These are phyloP conservation scores for Alaudala cheleensis DNA, from an alignment of 2,113 vertebrate species.

Conservation along the genomic window DNA sequence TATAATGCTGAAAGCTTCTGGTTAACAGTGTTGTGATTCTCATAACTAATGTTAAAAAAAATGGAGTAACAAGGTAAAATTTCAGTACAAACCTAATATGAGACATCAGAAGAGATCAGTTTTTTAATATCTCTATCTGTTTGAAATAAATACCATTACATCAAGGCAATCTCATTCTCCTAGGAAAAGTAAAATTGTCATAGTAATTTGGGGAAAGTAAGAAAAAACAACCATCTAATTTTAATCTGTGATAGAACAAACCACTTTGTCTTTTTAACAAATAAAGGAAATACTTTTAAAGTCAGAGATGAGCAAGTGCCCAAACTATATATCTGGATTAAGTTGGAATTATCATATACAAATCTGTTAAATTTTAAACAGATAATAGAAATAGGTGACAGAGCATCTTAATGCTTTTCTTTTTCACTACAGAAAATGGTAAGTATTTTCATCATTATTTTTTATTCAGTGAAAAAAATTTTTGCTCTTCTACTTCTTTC, in stretches of 20 bases:
- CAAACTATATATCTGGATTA: neutral
- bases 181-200: neutral
- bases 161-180: neutral
- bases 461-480: neutral
- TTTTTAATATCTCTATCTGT: neutral
- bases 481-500: neutral
- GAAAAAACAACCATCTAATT: neutral
- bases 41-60: neutral
- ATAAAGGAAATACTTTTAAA: neutral
- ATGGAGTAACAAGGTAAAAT: neutral
- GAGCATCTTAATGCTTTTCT: neutral
- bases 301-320: neutral
- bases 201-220: neutral
- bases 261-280: neutral
- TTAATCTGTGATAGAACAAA: neutral
- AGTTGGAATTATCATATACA: neutral
- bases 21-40: neutral
- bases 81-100: neutral
- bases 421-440: neutral
- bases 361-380: neutral
- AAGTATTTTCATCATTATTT: neutral
- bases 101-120: rapidly evolving
- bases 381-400: neutral
- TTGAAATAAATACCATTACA: neutral
- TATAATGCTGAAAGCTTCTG: neutral